Evolutionary conservation across 2,888 invertebrate genomes (phyloP), one percentile per base, ranked within the genome.

Genomic region (Serrognathus titanus): DNA sequence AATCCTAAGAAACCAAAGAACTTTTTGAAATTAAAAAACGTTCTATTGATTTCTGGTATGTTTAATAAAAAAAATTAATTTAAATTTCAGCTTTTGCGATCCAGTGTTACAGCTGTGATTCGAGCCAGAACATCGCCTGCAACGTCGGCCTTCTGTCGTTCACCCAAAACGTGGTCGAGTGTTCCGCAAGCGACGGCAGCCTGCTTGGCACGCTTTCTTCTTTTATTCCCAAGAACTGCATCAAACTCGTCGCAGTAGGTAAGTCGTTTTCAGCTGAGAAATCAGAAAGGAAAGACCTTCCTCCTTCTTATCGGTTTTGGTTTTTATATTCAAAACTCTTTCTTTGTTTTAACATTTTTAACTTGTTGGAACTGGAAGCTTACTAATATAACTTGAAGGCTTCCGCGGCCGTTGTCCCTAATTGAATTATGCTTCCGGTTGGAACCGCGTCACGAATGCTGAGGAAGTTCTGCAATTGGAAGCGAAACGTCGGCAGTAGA

Each of bases 231-330:
- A 64, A 62, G 48, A 60, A 62, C 10, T 69, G 69, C 47, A 64
- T 63, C 58, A 74, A 74, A 58, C 61, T 75, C 6, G 65, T 66
- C 1, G 75, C 71, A 45, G 63, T 64, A 67, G 70, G 75, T 75
- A 63, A 67, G 66, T 62, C 55, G 2, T 16, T 16, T 16, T 16
- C 16, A 16, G 16, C 36, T 38, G n/a, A 24, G 5, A 24, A 24
- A 24, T 24, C 24, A 3, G 7, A 31, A 31, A 31, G 6, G 7
- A 31, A 31, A 7, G 6, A 16, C 16, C 16, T 16, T 16, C 16
- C 16, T 16, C 2, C 16, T n/a, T 2, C n/a, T 2, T 1, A 39
- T 39, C 10, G 2, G 10, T 39, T n/a, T n/a, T n/a, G n/a, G n/a
- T 39, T 39, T 39, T 39, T 11, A 39, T 39, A 39, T 39, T 39